A percentile compares a stretch with the other conserved stretches of the same genome.
Conservation (phyloP, 2,113 vertebrate species). For the Malurus cyaneus region DNA sequence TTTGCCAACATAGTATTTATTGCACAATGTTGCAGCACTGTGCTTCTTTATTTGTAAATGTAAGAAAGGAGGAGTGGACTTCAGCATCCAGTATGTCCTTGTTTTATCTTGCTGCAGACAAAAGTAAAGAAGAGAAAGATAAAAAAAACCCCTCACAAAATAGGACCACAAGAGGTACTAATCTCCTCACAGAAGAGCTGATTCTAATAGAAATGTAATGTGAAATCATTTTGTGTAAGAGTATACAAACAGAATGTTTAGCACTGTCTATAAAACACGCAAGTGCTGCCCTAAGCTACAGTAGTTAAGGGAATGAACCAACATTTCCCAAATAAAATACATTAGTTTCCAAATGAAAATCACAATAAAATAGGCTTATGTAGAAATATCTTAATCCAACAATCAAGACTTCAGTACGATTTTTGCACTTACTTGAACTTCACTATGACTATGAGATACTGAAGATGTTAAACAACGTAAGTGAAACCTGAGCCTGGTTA, state of each 20-base stretch:
- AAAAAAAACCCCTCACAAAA: not conserved
- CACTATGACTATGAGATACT: not conserved
- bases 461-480: not conserved
- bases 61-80: not conserved
- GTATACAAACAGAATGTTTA: conserved; percentile 4
- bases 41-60: not conserved
- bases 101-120: not conserved
- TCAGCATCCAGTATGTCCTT: not conserved
- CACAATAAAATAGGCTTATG: not conserved
- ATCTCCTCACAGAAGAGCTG: not conserved
- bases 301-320: not conserved
- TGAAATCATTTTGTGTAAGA: not conserved
- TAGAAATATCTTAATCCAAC: not conserved
- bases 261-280: not conserved
- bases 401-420: not conserved
- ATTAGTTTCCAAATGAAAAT: conserved; percentile 8
- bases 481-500: not conserved
- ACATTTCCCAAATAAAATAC: not conserved
- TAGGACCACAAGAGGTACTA: not conserved
- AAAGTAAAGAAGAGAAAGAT: not conserved
- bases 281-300: not conserved
- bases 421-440: not conserved
- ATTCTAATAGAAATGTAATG: conserved; percentile 12
- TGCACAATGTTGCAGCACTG: not conserved
- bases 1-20: not conserved